Conservation (phyloP, 92 coral and sea anemone species). For the Meandrina meandrites region DNA sequence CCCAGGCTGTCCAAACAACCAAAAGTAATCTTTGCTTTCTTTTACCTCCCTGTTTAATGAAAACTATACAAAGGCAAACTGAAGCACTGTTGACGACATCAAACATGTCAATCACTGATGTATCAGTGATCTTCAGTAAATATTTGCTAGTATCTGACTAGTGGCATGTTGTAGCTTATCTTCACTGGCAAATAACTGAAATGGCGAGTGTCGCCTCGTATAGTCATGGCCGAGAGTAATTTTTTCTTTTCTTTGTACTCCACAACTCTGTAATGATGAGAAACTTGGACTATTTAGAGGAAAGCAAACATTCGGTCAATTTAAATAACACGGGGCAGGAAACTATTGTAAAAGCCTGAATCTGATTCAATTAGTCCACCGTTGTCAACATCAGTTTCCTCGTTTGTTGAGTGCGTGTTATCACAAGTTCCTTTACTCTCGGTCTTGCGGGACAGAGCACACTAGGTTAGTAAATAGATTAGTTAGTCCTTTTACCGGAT, state of each 20-base stretch:
- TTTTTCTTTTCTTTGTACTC: background rate
- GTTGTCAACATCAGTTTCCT: background rate
- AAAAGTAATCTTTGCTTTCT: slow-evolving; percentile 6
- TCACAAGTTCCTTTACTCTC: background rate
- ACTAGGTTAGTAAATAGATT: background rate
- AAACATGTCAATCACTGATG: background rate
- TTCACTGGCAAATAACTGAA: background rate
- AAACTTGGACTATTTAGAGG: background rate
- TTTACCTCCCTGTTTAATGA: slow-evolving; percentile 7
- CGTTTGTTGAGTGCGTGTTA: background rate
- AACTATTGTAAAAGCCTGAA: background rate
- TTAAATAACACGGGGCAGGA: background rate
- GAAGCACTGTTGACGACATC: background rate
- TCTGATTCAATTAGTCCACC: background rate
- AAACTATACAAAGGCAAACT: slow-evolving; percentile 2
- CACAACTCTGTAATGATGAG: background rate
- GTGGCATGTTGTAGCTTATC: background rate
- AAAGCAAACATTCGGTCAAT: background rate
- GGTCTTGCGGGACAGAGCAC: no score
- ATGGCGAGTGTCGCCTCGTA: background rate
- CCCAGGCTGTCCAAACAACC: background rate
- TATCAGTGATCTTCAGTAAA: background rate
- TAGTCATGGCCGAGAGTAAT: no score
- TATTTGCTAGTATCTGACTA: background rate
- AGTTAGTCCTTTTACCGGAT: background rate